Conservation (phyloP, 1,140 invertebrate genomes). For the Drosophila athabasca region DNA sequence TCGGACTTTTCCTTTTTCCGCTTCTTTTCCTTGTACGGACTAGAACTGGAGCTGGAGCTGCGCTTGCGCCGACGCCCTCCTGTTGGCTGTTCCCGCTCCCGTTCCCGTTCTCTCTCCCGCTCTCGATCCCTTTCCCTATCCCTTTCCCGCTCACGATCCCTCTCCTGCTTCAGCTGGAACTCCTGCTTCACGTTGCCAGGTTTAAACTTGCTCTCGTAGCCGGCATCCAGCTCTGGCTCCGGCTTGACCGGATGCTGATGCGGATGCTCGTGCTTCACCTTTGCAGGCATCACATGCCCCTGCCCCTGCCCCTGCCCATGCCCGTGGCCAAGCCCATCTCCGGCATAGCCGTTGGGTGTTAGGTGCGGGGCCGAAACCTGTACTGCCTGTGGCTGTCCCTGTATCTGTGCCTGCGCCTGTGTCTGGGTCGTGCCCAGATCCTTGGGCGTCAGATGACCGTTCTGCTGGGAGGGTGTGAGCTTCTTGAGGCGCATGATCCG, state of each 20-base stretch:
- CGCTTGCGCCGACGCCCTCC: constrained; percentile 68
- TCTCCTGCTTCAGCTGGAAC: constrained; percentile 61
- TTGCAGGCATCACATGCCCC: not conserved
- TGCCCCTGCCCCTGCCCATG: no score
- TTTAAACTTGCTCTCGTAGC: constrained; percentile 65
- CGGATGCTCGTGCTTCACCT: constrained; percentile 68
- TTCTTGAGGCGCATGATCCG: constrained; percentile 47
- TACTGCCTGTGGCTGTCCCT: not conserved
- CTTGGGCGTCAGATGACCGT: constrained; percentile 75
- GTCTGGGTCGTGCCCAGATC: constrained; percentile 33
- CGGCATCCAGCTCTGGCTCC: constrained; percentile 69
- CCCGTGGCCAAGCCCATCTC: constrained; percentile 4
- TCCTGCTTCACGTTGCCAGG: constrained; percentile 62
- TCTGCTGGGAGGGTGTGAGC: constrained; percentile 52
- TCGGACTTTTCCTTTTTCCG: constrained; percentile 79
- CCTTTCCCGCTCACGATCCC: constrained; percentile 29
- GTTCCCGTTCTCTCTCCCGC: constrained; percentile 31
- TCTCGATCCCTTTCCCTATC: constrained; percentile 33
- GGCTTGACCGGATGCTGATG: constrained; percentile 70
- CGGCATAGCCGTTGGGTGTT: constrained; percentile 32
- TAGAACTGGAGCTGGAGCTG: constrained; percentile 77
- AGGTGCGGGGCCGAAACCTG: no score
- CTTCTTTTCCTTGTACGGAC: constrained; percentile 83
- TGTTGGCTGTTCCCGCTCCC: constrained; percentile 35
- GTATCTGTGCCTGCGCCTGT: not conserved